Evolutionary conservation across 2,888 invertebrate species (phyloP), one percentile per base, ranked within the genome.

Genomic region (Eumerus sabulonum): DNA sequence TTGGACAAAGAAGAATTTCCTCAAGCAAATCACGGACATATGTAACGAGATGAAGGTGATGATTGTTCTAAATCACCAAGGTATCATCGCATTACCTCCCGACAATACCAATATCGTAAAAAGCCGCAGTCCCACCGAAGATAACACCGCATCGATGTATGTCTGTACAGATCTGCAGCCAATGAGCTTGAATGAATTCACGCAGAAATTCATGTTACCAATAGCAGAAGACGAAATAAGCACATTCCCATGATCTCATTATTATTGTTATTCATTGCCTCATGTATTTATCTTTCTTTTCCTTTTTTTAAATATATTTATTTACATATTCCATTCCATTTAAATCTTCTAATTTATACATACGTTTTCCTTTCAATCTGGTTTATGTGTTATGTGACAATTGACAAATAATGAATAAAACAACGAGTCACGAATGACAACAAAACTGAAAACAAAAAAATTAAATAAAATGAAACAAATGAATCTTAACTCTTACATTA

Each of bases 301-400:
- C n/a, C 51, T 66, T 79, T 48, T 40, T 76, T 73, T 79, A 70
- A 76, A 79, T 82, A 77, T 77, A 76, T 82, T 68, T 77, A 73
- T 73, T 50, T 73, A 77, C 73, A 77, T 77, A 77, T 76, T n/a
- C n/a, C n/a, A 67, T 68, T 82, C 71, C 42, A 53, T 71, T 76
- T 50, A 62, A 74, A 71, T 76, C 54, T 82, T 48, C 63, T 81
- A 81, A 64, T 74, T 82, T 74, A 74, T 82, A 79, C 68, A 76
- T 51, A 64, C 48, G n/a, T n/a, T n/a, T 71, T 40, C 40, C n/a
- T 40, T 40, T 36, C 11, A n/a, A n/a, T n/a, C n/a, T n/a, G n/a
- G n/a, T n/a, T n/a, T 27, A 27, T 2, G 50, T 68, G 50, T 68
- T 48, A 27, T 68, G 62, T 64, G 60, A 60, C 64, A 60, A 67